Evolutionary conservation across 2,888 invertebrate species (phyloP), one percentile per base, ranked within the genome.

Genomic region (Celastrina argiolus): DNA sequence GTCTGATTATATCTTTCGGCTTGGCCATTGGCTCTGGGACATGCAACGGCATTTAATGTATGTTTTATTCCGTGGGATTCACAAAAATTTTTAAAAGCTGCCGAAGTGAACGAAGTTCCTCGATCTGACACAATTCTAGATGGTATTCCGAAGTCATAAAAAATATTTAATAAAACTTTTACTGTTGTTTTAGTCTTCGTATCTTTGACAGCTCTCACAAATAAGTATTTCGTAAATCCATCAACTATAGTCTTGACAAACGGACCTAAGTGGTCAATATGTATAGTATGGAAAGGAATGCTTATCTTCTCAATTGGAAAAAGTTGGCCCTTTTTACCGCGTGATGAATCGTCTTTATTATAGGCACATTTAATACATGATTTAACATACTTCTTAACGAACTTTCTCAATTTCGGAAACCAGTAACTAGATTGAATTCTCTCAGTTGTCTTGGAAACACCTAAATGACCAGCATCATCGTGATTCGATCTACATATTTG

Each of bases 281-380:
- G 39, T 5, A 39, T 39, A 39, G 39, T 39, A 14, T 39, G 39
- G 14, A 39, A 39, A 3, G 39, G 39, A 39, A 39, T 39, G 39
- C 39, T 39, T 39, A 39, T 39, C 39, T 39, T 39, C 39, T 39
- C 12, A 36, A 10, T 36, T 36, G 36, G 36, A 36, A 10, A 36
- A 8, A 36, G 10, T 10, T 2, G 5, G 16, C 18, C 31, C 4
- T 28, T 28, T 28, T 28, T 28, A 28, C 28, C n/a, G n/a, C 28
- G 28, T 28, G 28, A 28, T 28, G 5, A 2, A 28, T 28, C 28
- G 28, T 28, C 28, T 28, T 28, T 28, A 28, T 28, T 28, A 66
- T 70, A 63, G 2, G 83, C 66, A 68, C 85, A 88, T 2, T 79
- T 71, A 1, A 87, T 71, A 69, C 85, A 87, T 7, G 80, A 75